Evolutionary conservation across 2,113 vertebrate species (phyloP), one percentile per base, ranked within the genome.

Genomic region (Psilopsiagon aurifrons): DNA sequence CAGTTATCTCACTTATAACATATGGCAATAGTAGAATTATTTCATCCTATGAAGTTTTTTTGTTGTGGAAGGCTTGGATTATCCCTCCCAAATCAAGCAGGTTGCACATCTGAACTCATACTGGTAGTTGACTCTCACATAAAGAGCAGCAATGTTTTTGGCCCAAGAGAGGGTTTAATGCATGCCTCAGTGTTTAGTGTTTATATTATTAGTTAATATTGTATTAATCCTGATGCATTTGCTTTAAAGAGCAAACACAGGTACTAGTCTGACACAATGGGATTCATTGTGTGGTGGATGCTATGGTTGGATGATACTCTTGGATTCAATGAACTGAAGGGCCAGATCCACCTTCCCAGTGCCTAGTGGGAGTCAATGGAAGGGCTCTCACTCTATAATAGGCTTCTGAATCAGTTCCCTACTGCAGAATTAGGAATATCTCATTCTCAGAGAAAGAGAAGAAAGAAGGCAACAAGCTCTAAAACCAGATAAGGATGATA

Each of bases 71-170:
- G 15, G 13, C 17, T 85, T 78, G 24, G 13, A 43, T 86, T 67
- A 49, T n/a, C 12, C 15, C 7, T 92, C 80, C 37, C 14, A 74
- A 71, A 67, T 28, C 28, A 67, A 86, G 23, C 3, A 55, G 12
- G 2, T 11, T 43, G 1, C 4, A 35, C 0, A 0, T 37, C 13
- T 43, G 75, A 71, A 44, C 12, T 10, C 59, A 84, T 44, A 39
- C 3, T 46, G 15, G 3, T 35, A 17, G 14, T 7, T 89, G 16
- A 23, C 13, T 55, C 18, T 69, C 27, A 29, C 7, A 8, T 35
- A 52, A 74, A 84, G 27, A 81, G 22, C 6, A 84, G 6, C 10
- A 67, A 77, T 17, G 5, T 1, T 83, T 88, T 49, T 60, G 47
- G 17, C 14, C 15, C 46, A 75, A 35, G 28, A 63, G 5, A 47